These are phyloP conservation scores for Helostoma temminkii DNA, from an alignment of 2,797 vertebrate species.

Conservation along the genomic window DNA sequence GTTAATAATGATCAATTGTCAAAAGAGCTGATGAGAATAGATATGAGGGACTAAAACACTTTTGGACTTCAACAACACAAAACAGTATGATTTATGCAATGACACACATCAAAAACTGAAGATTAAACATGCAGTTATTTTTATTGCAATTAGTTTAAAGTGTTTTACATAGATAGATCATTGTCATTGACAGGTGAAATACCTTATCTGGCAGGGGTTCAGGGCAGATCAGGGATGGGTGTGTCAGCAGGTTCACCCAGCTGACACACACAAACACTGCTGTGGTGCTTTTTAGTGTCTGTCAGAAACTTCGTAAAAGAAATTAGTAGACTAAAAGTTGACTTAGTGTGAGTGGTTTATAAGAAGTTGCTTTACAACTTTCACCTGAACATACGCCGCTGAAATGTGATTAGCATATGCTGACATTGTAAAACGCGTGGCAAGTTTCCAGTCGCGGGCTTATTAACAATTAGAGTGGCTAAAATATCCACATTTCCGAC, in stretches of 20 bases:
- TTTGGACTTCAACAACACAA: too few species aligned
- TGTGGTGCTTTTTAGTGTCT: conserved; percentile 12
- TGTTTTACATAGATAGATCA: background rate
- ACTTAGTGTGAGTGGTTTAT: too few species aligned
- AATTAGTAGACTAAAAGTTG: too few species aligned
- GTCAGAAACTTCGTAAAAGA: background rate
- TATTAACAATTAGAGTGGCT: accelerated
- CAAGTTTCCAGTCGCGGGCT: accelerated
- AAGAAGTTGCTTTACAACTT: accelerated
- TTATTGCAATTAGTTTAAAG: background rate
- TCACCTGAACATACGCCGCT: background rate
- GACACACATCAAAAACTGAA: too few species aligned
- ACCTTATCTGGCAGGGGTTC: background rate
- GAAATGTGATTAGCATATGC: background rate
- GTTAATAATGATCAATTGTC: too few species aligned
- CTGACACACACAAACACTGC: background rate
- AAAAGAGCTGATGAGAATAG: too few species aligned
- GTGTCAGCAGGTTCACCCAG: conserved; percentile 42
- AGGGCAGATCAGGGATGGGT: conserved; percentile 6
- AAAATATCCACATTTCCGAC: accelerated
- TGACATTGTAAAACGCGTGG: background rate
- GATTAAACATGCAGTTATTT: background rate
- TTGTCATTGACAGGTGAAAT: background rate
- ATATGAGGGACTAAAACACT: too few species aligned
- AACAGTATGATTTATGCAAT: too few species aligned